Conservation (phyloP, 1,140 invertebrate genomes). For the Pseudomyrmex flavicornis region DNA sequence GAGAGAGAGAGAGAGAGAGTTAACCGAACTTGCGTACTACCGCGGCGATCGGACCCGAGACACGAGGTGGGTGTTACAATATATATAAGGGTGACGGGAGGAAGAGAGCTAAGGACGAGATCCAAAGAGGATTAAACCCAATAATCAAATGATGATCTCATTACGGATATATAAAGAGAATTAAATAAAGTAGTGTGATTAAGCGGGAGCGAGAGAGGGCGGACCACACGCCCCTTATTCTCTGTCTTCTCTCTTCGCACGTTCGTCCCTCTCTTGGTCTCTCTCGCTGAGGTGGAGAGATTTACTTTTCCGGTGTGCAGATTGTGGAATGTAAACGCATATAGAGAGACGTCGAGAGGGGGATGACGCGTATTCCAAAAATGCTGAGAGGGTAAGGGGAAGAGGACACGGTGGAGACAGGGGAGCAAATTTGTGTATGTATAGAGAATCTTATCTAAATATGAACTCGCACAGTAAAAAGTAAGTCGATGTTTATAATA, state of each 20-base stretch:
- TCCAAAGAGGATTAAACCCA: conserved; percentile 85
- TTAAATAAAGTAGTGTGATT: conserved; percentile 83
- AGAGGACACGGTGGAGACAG: conserved; percentile 62
- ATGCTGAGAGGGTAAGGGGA: conserved; percentile 58
- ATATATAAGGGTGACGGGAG: conserved; percentile 70
- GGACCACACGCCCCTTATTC: conserved; percentile 7
- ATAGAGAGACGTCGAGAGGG: conserved; percentile 9
- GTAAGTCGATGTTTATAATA: conserved; percentile 82
- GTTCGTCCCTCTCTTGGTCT: conserved; percentile 21
- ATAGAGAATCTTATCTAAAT: conserved; percentile 82
- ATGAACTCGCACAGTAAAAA: conserved; percentile 78
- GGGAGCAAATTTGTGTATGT: conserved; percentile 78
- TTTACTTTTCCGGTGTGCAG: conserved; percentile 36
- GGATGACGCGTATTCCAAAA: conserved; percentile 70
- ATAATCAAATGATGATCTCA: conserved; percentile 86
- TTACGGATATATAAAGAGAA: conserved; percentile 84
- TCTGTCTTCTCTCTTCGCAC: conserved; percentile 24
- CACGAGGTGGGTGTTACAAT: conserved; percentile 56
- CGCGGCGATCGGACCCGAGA: conserved; percentile 69
- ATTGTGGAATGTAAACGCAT: conserved; percentile 63
- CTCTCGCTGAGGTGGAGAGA: conserved; percentile 8
- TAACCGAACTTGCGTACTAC: conserved; percentile 29
- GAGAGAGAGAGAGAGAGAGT: too few relatives aligned
- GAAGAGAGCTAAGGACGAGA: conserved; percentile 81
- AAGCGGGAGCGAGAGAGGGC: conserved; percentile 67